Base-by-base conservation (phyloP, 2,113 vertebrate species). In the Cettia cetti region DNA sequence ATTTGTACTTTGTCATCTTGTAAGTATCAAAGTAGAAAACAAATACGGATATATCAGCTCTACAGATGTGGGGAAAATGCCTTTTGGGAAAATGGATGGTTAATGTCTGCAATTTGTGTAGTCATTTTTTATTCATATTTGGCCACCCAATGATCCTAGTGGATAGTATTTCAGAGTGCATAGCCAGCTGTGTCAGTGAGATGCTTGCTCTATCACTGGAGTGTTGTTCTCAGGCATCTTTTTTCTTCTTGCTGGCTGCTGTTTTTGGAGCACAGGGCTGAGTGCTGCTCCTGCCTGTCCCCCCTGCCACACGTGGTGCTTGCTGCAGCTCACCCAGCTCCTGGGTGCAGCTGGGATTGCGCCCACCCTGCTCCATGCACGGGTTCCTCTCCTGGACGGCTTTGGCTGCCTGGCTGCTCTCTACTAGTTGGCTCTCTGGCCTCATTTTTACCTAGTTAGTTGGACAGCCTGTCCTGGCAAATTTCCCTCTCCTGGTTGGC, bases 251-350 rank as follows among this genome's bases (percentile, higher is more conserved):
- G 31, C 42, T 44, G 22, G 1, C 15, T 56, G 71, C 56, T 42
- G 37, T 37, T 77, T 2, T 44, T 11, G 6, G 69, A 40, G 69
- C 11, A 3, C 6, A 31, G 49, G 35, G 30, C 40, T 39, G 47
- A 54, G 85, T 1, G 1, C 72, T 50, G 72, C 33, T 50, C 4
- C 35, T 45, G 24, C 45, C 19, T 1, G 0, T 54, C 1, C 1
- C 11, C 2, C 13, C n/a, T 18, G 35, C 40, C 24, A 47, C 7
- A 5, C 0, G 0, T 11, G 23, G 28, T 28, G n/a, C 50, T 60
- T 53, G 28, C 65, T 42, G 69, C 30, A 7, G 56, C 20, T 78
- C n/a, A 4, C 47, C 11, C 23, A 2, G 18, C 44, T 69, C 45
- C 76, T 10, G 12, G n/a, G 4, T 39, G 54, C 45, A 57, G 60